Evolutionary conservation across 2,888 invertebrate genomes (phyloP).

Genomic region (Caenorhabditis angaria): DNA sequence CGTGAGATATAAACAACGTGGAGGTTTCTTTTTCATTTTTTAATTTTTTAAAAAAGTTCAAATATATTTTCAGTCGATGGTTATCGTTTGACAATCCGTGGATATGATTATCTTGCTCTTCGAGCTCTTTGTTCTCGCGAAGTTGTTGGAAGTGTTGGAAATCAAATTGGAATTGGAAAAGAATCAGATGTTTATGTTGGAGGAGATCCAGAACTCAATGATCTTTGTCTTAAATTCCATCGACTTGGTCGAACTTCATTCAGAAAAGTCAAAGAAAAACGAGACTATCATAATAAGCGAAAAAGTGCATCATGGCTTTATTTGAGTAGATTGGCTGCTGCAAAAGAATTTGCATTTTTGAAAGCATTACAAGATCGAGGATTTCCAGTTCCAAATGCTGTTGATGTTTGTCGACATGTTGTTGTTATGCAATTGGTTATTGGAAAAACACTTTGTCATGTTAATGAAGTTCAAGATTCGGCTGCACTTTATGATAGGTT

Average conservation of each 20-base stretch:
- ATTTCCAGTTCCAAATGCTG: slow-evolving; percentile 93
- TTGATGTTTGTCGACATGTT: slow-evolving; percentile 91
- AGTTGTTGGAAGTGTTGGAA: slow-evolving; percentile 83
- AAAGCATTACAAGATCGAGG: slow-evolving; percentile 82
- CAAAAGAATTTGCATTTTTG: slow-evolving; percentile 91
- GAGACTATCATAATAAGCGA: slow-evolving; percentile 93
- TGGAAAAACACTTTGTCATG: slow-evolving; percentile 73
- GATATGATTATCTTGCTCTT: slow-evolving; percentile 94
- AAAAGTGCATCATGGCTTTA: slow-evolving; percentile 91
- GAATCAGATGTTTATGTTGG: slow-evolving; percentile 80
- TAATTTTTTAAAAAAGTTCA: background rate
- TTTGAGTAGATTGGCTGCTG: slow-evolving; percentile 90
- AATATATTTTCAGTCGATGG: slow-evolving; percentile 84
- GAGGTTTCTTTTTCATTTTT: too few relatives aligned
- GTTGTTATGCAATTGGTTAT: slow-evolving; percentile 93
- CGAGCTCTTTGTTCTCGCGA: slow-evolving; percentile 78
- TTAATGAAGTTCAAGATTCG: slow-evolving; percentile 57
- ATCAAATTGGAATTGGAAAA: slow-evolving; percentile 98
- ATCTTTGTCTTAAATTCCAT: slow-evolving; percentile 83
- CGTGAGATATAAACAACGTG: too few relatives aligned
- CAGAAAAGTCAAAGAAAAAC: slow-evolving; percentile 90
- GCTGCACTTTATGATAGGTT: slow-evolving; percentile 83
- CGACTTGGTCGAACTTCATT: slow-evolving; percentile 94
- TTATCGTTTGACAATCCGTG: slow-evolving; percentile 90
- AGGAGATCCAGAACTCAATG: slow-evolving; percentile 72